phyloP scores from a whole-genome alignment of 2,797 vertebrate genomes.

The Coilia nasus region DNA sequence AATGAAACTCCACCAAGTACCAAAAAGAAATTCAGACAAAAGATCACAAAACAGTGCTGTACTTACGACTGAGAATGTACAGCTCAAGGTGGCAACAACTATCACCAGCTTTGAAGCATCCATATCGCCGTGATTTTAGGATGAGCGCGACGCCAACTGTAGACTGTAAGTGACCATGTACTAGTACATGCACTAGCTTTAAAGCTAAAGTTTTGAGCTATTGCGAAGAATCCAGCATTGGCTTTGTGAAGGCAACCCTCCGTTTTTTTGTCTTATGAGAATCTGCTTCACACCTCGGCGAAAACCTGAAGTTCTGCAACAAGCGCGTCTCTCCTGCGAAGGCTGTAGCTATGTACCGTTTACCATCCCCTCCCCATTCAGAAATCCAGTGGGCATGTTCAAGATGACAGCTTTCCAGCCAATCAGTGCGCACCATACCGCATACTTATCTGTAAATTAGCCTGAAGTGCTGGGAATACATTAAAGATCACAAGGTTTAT shows the following conservation, averaged over 20 bases:
- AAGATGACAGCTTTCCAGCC: conserved; percentile 16
- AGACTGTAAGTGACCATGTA: not conserved
- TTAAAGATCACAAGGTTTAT: not conserved
- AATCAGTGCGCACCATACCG: not conserved
- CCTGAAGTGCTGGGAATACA: not conserved
- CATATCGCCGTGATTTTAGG: not conserved
- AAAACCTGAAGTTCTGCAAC: not conserved
- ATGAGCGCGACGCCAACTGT: not conserved
- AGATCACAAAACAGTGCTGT: not conserved
- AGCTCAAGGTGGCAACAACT: not conserved
- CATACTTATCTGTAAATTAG: not conserved
- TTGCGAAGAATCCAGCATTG: not conserved
- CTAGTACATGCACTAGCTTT: too few species aligned
- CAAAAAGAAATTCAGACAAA: not conserved
- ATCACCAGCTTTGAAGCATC: conserved; percentile 3
- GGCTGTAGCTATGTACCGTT: not conserved
- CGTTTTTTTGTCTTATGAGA: not conserved
- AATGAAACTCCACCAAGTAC: not conserved
- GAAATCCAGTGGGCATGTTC: conserved; percentile 35
- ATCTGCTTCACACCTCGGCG: not conserved
- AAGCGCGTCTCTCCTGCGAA: not conserved
- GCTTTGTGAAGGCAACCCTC: not conserved
- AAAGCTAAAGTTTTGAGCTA: not conserved
- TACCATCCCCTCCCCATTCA: conserved; percentile 15
- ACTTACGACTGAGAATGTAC: not conserved